Evolutionary conservation across 2,113 vertebrate species (phyloP), one percentile per base, ranked within the genome.

Genomic region (Gobio gobio): DNA sequence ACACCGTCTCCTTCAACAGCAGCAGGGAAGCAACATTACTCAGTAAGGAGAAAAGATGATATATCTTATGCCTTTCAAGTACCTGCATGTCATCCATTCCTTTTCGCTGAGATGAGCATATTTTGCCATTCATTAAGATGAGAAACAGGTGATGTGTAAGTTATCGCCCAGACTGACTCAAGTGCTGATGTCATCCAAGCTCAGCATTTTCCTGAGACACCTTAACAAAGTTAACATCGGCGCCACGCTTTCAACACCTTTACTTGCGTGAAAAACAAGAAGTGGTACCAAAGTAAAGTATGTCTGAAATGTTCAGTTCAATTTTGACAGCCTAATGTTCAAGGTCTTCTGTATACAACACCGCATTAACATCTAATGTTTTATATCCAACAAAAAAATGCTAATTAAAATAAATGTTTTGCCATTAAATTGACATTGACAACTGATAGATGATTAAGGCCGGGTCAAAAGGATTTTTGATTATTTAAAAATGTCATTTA

Each of bases 121-220:
- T 79, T 73, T 81, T 33, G 10, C 18, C 54, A 16, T 59, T 49
- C 84, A 85, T 73, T 61, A 80, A 13, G 51, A 56, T 22, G 26
- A 29, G 56, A 12, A 81, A 81, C 85, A 89, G 83, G 75, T 86
- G 83, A 83, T 18, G 24, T 70, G 85, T 72, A 87, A 90, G 87
- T 90, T 90, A 77, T 86, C 87, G 90, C 86, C 59, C 73, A 74
- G 82, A 74, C 51, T 80, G 83, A 84, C 83, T 90, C 85, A 61
- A 83, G 45, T 85, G 88, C 84, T 86, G 85, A 89, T 88, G 87
- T 92, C 86, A 90, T 86, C 68, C 54, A 5, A 43, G 83, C 76
- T 87, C 73, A 82, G 59, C 9, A 26, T 10, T 47, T 87, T 87
- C 90, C 83, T 18, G 8, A 82, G 33, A 51, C 43, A 82, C 45